phyloP scores from a whole-genome alignment of 2,888 invertebrate species.

The Catonia carolina region DNA sequence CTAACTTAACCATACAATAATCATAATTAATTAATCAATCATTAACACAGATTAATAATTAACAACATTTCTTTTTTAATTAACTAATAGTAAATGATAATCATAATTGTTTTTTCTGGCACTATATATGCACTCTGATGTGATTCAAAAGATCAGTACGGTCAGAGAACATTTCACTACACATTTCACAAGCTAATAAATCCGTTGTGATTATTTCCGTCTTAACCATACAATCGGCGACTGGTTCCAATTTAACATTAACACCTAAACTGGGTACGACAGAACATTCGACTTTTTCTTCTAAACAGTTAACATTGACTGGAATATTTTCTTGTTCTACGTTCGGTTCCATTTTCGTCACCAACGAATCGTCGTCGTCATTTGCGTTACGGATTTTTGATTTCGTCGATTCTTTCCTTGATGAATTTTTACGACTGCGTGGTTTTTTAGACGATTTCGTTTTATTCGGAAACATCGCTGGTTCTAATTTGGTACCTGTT shows the following conservation, averaged over 20 bases:
- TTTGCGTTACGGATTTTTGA: constrained; percentile 25
- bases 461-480: constrained; percentile 47
- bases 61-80: too few species aligned
- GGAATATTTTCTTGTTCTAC: constrained; percentile 28
- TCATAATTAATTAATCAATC: too few species aligned
- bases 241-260: constrained; percentile 26
- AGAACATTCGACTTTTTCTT: neutral
- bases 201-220: constrained; percentile 24
- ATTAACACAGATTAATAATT: too few species aligned
- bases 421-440: neutral
- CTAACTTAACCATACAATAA: too few species aligned
- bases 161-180: constrained; percentile 66
- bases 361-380: constrained; percentile 8
- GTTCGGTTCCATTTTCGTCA: constrained; percentile 27
- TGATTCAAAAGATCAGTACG: constrained; percentile 65
- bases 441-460: constrained; percentile 16
- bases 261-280: constrained; percentile 16
- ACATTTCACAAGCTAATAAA: constrained; percentile 69
- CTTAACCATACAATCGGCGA: constrained; percentile 27
- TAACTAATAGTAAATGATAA: too few species aligned
- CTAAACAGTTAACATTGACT: constrained; percentile 2
- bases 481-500: constrained; percentile 43
- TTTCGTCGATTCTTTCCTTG: constrained; percentile 11
- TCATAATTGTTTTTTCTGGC: constrained; percentile 11
- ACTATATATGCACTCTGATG: constrained; percentile 68